Percentiles rank a stretch among this genome's conserved stretches.
phyloP scores from a whole-genome alignment of 2,113 vertebrate species.

The Galemys pyrenaicus region DNA sequence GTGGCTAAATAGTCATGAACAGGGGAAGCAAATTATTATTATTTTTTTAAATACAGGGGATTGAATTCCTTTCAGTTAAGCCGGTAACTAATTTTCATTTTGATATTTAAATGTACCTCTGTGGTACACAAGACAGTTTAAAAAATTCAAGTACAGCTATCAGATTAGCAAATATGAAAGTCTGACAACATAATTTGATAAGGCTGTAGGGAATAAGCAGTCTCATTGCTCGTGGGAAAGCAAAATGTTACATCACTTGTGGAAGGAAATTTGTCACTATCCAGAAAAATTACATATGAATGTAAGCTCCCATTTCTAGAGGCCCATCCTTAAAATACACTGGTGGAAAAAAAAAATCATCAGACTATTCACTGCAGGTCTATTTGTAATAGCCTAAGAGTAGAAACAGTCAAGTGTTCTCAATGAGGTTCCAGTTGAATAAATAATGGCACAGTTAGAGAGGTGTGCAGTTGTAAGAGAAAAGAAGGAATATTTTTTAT shows the following conservation, averaged over 20 bases:
- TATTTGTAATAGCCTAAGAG: not conserved
- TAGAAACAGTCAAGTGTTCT: not conserved
- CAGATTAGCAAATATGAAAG: not conserved
- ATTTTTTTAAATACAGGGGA: not conserved
- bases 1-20: not conserved
- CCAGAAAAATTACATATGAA: not conserved
- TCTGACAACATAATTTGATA: not conserved
- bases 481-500: not conserved
- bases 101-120: not conserved
- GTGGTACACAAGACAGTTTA: not conserved
- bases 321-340: not conserved
- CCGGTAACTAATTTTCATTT: constrained; percentile 28
- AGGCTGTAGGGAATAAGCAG: not conserved
- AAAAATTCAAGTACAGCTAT: not conserved
- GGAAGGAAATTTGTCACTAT: not conserved
- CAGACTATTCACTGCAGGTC: not conserved
- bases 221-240: not conserved
- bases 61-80: constrained; percentile 39
- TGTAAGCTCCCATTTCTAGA: not conserved
- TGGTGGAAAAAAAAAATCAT: not conserved
- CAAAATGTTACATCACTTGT: not conserved
- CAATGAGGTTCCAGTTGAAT: not conserved
- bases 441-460: not conserved
- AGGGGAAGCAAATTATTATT: not conserved
- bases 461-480: not conserved